Conservation (phyloP, 2,113 vertebrate species). For the Hemiprocne comata region DNA sequence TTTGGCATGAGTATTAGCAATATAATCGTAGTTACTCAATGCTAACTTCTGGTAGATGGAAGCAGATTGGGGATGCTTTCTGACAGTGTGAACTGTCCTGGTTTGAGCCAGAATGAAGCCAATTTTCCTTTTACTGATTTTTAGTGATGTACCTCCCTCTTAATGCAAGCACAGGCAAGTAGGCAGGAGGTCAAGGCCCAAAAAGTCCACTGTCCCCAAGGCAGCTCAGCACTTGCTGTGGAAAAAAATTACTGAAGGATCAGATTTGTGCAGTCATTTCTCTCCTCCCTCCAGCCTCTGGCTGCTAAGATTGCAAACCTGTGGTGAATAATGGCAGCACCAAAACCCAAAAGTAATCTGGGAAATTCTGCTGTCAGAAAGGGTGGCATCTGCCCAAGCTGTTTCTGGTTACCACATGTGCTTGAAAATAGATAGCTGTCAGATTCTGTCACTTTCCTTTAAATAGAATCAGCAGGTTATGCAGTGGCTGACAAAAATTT, state of each 20-base stretch:
- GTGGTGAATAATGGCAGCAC: background rate
- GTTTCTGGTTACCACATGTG: background rate
- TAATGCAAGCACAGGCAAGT: background rate
- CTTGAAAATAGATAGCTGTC: background rate
- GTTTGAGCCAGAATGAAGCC: too few relatives aligned
- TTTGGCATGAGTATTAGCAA: background rate
- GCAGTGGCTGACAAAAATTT: background rate
- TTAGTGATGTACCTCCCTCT: background rate
- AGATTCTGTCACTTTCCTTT: background rate
- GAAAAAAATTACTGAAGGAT: background rate
- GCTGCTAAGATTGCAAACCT: background rate
- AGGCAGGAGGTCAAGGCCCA: background rate
- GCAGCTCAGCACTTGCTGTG: background rate
- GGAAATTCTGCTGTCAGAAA: background rate
- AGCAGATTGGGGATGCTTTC: background rate
- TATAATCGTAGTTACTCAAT: background rate
- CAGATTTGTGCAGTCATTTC: background rate
- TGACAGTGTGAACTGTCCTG: too few relatives aligned
- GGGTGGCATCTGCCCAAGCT: background rate
- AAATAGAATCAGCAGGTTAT: background rate
- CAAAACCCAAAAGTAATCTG: background rate
- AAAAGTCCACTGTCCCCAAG: background rate
- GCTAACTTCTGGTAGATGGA: background rate
- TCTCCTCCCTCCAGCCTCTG: fast-evolving
- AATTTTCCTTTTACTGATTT: too few relatives aligned